These are phyloP conservation scores for Brachyopa scutellaris DNA, from an alignment of 2,888 invertebrate species.

Conservation along the genomic window DNA sequence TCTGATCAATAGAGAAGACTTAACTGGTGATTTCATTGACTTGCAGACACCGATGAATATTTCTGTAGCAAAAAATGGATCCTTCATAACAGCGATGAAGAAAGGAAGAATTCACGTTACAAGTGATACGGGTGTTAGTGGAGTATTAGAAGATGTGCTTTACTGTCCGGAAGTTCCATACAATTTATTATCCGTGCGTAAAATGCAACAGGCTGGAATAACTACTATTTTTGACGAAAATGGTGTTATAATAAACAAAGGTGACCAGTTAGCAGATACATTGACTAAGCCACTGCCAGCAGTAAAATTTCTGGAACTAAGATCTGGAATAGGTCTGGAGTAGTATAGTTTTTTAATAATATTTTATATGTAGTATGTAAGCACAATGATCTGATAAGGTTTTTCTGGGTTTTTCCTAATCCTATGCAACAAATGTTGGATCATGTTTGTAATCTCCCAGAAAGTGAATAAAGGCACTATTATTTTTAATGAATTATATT, in stretches of 20 bases:
- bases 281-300: conserved; percentile 56
- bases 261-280: conserved; percentile 64
- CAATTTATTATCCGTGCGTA: conserved; percentile 75
- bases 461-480: no score
- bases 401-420: conserved; percentile 43
- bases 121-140: conserved; percentile 74
- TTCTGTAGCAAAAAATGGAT: conserved; percentile 70
- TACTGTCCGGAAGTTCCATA: conserved; percentile 76
- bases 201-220: conserved; percentile 75
- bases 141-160: conserved; percentile 63
- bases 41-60: no score
- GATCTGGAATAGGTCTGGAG: conserved; percentile 22
- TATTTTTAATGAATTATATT: no score
- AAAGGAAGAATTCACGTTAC: conserved; percentile 75
- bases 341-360: no score
- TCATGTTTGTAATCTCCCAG: no score
- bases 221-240: conserved; percentile 75
- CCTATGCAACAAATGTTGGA: conserved; percentile 39
- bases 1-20: no score
- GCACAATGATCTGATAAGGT: conserved; percentile 38
- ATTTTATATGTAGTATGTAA: no score
- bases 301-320: conserved; percentile 39
- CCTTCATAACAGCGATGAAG: conserved; percentile 76
- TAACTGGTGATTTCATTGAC: no score
- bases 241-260: conserved; percentile 71